Base-by-base conservation (phyloP, 2,888 invertebrate species). In the Coleophora flavipennella region DNA sequence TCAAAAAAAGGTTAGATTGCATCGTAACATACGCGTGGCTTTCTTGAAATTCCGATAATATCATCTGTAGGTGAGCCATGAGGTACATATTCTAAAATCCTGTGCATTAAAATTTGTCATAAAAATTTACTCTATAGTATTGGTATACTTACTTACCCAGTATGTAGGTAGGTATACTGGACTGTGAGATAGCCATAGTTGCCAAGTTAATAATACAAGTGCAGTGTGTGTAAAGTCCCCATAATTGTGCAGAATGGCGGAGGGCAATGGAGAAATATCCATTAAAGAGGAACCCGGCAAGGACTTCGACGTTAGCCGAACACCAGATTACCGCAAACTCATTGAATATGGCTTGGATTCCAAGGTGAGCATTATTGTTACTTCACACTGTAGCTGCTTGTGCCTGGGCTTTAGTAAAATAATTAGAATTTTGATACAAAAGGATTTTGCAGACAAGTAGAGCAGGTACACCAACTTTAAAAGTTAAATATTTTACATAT, bases 341-440 rank as follows among this genome's bases (percentile, higher is more conserved):
- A 89, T 97, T 69, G 95, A 96, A 74, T 96, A 96, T 90, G 97
- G 97, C 84, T 91, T 97, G 80, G 95, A 96, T 86, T 92, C 93
- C 78, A 95, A 95, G 89, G 93, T 94, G 61, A 74, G 72, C 48
- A 12, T 31, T 35, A 27, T 27, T 12, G 31, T 20, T 11, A 31
- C 11, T 6, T 8, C 29, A 29, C 8, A 8, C 11, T 11, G 3
- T 11, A 6, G n/a, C 29, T 29, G 29, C 29, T n/a, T 8, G 4
- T 29, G 11, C 11, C 29, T 29, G 29, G 2, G 10, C 10, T 3
- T n/a, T n/a, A n/a, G n/a, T 20, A 20, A 20, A 4, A 20, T 4
- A 20, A 20, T 20, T 20, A 6, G 3, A 12, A 33, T 3, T 10
- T 9, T 28, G 4, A 35, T 20, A 10, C 28, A 13, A 10, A 20